A percentile compares a stretch with the other conserved stretches of the same genome.
Evolutionary conservation across 2,113 vertebrate genomes (phyloP).

Genomic region (Phaethon lepturus): DNA sequence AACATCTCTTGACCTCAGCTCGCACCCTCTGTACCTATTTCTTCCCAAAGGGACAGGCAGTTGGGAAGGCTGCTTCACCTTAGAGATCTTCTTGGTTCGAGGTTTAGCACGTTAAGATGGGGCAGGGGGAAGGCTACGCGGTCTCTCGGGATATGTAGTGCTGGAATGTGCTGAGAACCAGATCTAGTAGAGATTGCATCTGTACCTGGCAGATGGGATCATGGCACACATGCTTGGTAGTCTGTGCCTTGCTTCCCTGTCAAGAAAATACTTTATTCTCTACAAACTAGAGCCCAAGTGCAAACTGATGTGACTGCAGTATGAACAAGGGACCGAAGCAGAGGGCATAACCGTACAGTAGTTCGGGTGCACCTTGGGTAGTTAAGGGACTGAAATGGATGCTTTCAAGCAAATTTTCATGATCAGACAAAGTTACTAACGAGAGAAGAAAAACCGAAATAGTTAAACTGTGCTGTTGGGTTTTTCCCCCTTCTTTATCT

Average conservation of each 20-base stretch:
- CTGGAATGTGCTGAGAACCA: neutral
- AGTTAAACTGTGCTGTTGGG: neutral
- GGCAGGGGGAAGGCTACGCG: neutral
- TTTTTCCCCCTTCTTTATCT: neutral
- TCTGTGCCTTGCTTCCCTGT: neutral
- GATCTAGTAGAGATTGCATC: neutral
- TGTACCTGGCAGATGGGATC: neutral
- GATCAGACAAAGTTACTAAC: neutral
- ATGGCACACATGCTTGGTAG: neutral
- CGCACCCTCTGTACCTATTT: neutral
- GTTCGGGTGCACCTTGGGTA: neutral
- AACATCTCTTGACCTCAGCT: neutral
- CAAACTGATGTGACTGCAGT: neutral
- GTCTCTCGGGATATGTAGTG: accelerated
- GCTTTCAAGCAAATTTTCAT: neutral
- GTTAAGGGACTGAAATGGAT: neutral
- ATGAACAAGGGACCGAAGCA: accelerated
- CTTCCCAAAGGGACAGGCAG: neutral
- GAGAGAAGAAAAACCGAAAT: neutral
- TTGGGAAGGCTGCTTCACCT: neutral
- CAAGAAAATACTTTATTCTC: neutral
- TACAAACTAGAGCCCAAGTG: neutral
- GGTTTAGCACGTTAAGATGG: neutral
- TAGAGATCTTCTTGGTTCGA: neutral
- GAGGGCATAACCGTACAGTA: accelerated